phyloP scores from a whole-genome alignment of 2,797 vertebrate species.

The Peromyscus aztecus region DNA sequence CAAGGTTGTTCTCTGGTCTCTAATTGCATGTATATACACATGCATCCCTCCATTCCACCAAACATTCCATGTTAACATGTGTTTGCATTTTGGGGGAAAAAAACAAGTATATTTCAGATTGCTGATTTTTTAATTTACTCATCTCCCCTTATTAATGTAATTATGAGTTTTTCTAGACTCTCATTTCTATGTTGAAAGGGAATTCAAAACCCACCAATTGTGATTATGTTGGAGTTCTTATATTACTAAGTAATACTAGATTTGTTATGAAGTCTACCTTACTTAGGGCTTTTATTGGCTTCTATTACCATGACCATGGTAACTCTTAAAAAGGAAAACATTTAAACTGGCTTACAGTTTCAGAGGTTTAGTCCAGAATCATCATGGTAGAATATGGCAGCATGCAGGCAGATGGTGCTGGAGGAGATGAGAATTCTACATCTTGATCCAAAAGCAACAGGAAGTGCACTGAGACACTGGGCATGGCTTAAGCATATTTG shows the following conservation, averaged over 20 bases:
- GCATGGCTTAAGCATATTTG: neutral
- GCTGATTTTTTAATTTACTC: constrained; percentile 10
- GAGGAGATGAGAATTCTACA: neutral
- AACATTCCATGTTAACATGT: neutral
- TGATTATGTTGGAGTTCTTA: constrained; percentile 37
- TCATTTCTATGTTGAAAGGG: constrained; percentile 19
- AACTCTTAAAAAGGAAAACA: neutral
- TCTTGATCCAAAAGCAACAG: neutral
- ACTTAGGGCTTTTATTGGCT: too few species aligned
- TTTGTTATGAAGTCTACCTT: neutral
- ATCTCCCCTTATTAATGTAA: constrained; percentile 14
- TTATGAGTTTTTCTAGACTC: constrained; percentile 30
- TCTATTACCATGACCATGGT: neutral
- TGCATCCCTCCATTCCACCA: neutral
- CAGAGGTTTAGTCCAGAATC: neutral
- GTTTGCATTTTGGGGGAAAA: neutral
- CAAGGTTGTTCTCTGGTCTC: neutral
- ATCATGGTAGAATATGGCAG: neutral
- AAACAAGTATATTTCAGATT: constrained; percentile 51
- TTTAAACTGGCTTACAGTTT: neutral
- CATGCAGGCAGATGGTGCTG: neutral
- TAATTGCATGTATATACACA: too few species aligned
- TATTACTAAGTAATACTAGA: neutral
- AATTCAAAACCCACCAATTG: constrained; percentile 41
- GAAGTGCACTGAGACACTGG: neutral